Base-by-base conservation (phyloP, 2,888 invertebrate genomes). In the Druceiella hillmani region DNA sequence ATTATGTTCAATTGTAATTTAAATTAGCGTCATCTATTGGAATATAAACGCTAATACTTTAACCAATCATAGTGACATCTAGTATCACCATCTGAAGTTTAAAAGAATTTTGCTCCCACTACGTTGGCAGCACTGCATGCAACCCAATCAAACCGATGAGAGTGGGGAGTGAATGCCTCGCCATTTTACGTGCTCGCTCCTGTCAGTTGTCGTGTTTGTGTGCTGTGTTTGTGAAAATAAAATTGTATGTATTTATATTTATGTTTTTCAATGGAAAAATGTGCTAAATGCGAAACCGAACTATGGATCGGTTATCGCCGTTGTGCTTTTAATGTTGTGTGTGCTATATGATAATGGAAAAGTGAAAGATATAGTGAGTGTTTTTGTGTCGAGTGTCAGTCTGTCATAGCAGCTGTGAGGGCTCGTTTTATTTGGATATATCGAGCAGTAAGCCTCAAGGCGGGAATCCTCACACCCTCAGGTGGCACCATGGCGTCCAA, bases 401-500 rank as follows among this genome's bases (percentile, higher is more conserved):
- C 64, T 63, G 64, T 63, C 62, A 64, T n/a, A n/a, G n/a, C 66
- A 59, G 60, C 59, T 59, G 62, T 43, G 59, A 60, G 66, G 66
- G 66, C 63, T 64, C 64, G 66, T 66, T 66, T 66, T 65, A 65
- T 65, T 63, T 66, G 67, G 67, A 68, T 68, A 64, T 58, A 61
- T 65, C 65, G 67, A 66, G n/a, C n/a, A n/a, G n/a, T n/a, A n/a
- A n/a, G n/a, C 66, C 59, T 52, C 58, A 63, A 62, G 65, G 66
- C 66, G 64, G 63, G 64, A 65, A 69, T 74, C 61, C 57, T 58
- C 58, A 52, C 53, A 56, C 58, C 56, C 61, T 56, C 59, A 62
- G 66, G 61, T 64, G 63, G 55, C 66, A 69, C 71, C 67, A 83
- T 83, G 83, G 81, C 83, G 72, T 78, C 79, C 63, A 83, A 84